These are phyloP conservation scores for Eufriesea mexicana DNA, from an alignment of 1,140 invertebrate species.

Conservation along the genomic window DNA sequence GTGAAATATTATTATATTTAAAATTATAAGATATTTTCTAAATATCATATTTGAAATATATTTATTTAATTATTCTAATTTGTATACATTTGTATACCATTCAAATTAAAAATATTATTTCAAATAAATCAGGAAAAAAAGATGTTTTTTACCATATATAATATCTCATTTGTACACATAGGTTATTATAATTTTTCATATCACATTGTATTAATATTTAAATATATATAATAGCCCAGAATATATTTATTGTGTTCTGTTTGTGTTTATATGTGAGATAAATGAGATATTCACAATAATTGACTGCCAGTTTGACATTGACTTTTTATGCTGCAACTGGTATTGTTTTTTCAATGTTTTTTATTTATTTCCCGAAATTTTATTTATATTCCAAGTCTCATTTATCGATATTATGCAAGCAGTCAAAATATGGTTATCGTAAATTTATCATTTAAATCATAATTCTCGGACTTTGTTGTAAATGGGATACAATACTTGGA, in stretches of 20 bases:
- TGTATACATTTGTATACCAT: background rate
- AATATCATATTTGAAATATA: background rate
- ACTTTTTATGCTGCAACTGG: conserved; percentile 36
- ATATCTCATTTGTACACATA: conserved; percentile 10
- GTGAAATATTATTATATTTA: background rate
- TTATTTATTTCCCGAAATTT: conserved; percentile 21
- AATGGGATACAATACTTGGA: conserved; percentile 33
- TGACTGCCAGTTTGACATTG: conserved; percentile 56
- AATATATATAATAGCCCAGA: background rate
- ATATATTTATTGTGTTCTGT: conserved; percentile 29
- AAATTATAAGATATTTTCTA: background rate
- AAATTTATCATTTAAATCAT: conserved; percentile 32
- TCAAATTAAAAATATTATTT: too few species aligned
- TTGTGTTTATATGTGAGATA: conserved; percentile 11
- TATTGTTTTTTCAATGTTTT: conserved; percentile 33
- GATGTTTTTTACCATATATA: background rate
- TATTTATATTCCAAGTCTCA: background rate
- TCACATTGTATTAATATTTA: background rate
- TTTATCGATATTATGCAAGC: background rate
- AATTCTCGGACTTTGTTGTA: conserved; percentile 23
- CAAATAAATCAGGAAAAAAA: conserved; percentile 1
- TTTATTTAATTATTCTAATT: background rate
- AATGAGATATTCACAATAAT: conserved; percentile 45
- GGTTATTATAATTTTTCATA: conserved; percentile 32
- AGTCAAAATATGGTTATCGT: background rate